These are phyloP conservation scores for Cyclophora albipunctata DNA, from an alignment of 2,888 invertebrate species.

Conservation along the genomic window DNA sequence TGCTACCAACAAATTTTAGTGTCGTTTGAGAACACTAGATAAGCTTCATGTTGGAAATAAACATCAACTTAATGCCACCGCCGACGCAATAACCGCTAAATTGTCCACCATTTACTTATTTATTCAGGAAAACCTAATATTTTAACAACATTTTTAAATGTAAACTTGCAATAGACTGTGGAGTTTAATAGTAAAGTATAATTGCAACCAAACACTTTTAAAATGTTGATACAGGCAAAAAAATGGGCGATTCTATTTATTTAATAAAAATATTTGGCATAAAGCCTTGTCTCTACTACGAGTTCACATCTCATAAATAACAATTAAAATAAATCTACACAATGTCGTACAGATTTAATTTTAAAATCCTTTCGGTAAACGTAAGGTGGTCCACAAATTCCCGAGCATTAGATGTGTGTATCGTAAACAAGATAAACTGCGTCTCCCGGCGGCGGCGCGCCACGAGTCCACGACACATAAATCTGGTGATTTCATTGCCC, in stretches of 20 bases:
- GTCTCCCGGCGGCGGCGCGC: conserved; percentile 14
- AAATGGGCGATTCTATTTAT: too few relatives aligned
- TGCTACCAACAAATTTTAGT: conserved; percentile 65
- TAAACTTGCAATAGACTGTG: conserved; percentile 1
- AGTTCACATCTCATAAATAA: too few relatives aligned
- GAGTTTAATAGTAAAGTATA: background rate
- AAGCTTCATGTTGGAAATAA: conserved; percentile 63
- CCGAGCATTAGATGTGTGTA: conserved; percentile 26
- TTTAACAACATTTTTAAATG: conserved; percentile 7
- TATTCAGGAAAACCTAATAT: conserved; percentile 24
- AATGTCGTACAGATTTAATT: too few relatives aligned
- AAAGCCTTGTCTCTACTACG: too few relatives aligned
- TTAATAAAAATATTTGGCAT: too few relatives aligned
- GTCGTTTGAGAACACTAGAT: conserved; percentile 67
- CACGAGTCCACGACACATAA: conserved; percentile 45
- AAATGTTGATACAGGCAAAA: too few relatives aligned
- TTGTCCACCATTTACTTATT: conserved; percentile 30
- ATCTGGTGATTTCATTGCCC: conserved; percentile 51
- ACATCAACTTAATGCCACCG: conserved; percentile 61
- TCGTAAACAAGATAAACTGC: conserved; percentile 58
- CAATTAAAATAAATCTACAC: too few relatives aligned
- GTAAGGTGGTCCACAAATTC: conserved; percentile 11
- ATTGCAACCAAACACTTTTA: background rate
- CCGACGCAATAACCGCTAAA: conserved; percentile 51
- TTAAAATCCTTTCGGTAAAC: background rate